Evolutionary conservation across 2,888 invertebrate species (phyloP).

Genomic region (Luperina nickerlii): DNA sequence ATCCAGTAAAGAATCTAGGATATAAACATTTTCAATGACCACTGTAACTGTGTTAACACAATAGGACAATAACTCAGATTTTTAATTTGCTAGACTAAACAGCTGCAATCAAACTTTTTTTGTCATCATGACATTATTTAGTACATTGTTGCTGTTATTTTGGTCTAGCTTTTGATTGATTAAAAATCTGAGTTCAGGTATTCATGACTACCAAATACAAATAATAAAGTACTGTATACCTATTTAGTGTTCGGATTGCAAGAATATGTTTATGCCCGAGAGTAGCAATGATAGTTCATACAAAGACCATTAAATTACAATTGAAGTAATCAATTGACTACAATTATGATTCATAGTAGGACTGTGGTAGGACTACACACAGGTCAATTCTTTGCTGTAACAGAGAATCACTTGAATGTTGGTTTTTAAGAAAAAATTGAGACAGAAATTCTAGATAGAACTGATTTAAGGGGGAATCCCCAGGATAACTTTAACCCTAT

Average conservation of each 20-base stretch:
- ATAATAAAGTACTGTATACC: not conserved
- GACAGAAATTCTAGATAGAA: not conserved
- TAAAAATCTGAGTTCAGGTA: not conserved
- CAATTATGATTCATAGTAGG: conserved; percentile 21
- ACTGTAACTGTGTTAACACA: not conserved
- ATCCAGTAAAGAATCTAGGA: not conserved
- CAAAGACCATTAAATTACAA: conserved; percentile 41
- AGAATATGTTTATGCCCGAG: not conserved
- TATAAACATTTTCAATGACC: not conserved
- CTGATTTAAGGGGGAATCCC: not conserved
- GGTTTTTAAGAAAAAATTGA: not conserved
- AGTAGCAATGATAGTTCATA: conserved; percentile 26
- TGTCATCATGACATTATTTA: too few relatives aligned
- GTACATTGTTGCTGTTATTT: too few relatives aligned
- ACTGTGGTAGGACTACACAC: not conserved
- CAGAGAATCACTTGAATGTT: not conserved
- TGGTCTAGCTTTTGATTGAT: too few relatives aligned
- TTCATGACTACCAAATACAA: not conserved
- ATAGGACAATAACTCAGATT: too few relatives aligned
- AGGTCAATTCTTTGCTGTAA: conserved; percentile 4
- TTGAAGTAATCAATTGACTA: conserved; percentile 39
- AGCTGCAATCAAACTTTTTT: too few relatives aligned
- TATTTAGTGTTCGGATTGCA: not conserved
- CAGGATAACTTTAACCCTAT: not conserved
- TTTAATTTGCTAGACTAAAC: too few relatives aligned